Evolutionary conservation across 35 echinoderm and acorn worm species (phyloP).

Genomic region (Chiridota heheva): DNA sequence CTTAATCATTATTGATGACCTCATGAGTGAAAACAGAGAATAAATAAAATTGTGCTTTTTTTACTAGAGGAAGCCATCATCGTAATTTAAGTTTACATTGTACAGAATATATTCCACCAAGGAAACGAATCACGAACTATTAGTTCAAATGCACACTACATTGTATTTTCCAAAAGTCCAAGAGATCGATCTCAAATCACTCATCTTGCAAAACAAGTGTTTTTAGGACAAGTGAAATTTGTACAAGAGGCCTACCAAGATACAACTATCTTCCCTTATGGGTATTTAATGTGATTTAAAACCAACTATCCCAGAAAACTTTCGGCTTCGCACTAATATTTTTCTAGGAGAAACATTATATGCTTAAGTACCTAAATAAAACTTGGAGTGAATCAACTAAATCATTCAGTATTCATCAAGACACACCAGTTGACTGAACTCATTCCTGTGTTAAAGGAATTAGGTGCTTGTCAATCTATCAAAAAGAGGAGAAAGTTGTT

Average conservation of each 20-base stretch:
- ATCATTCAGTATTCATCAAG: no score
- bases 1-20: no score
- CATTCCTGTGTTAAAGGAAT: no score
- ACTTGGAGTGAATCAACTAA: no score
- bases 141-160: slow-evolving; percentile 49
- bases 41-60: no score
- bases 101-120: slow-evolving; percentile 73
- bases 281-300: slow-evolving; percentile 51
- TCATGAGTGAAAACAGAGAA: no score
- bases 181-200: slow-evolving; percentile 66
- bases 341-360: slow-evolving; percentile 29
- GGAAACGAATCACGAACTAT: slow-evolving; percentile 69
- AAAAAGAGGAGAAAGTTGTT: slow-evolving; percentile 16
- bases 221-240: slow-evolving; percentile 28
- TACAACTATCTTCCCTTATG: slow-evolving; percentile 35
- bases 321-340: slow-evolving; percentile 43
- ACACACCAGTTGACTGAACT: no score
- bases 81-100: slow-evolving; percentile 56
- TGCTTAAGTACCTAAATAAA: slow-evolving; percentile 21
- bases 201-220: slow-evolving; percentile 54
- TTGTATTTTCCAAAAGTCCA: slow-evolving; percentile 60
- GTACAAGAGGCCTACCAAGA: slow-evolving; percentile 49
- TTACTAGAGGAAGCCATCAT: slow-evolving; percentile 65
- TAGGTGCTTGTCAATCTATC: neutral
- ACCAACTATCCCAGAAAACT: slow-evolving; percentile 28